Evolutionary conservation across 2,113 vertebrate species (phyloP).

Genomic region (Macrotis lagotis): DNA sequence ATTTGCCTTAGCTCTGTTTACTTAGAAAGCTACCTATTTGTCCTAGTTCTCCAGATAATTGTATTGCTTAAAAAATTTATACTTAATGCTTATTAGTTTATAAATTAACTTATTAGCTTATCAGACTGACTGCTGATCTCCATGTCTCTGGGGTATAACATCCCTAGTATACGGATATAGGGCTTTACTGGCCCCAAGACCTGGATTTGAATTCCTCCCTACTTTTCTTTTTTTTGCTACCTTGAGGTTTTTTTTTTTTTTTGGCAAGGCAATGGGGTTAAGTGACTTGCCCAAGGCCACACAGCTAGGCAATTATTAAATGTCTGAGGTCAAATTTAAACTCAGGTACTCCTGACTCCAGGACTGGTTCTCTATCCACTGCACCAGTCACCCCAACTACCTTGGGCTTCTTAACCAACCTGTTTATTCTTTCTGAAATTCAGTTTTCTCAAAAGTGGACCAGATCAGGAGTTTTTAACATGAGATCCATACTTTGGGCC

Average conservation of each 20-base stretch:
- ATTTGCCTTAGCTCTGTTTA: neutral
- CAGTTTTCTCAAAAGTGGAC: neutral
- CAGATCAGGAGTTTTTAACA: too few relatives aligned
- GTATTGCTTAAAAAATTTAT: neutral
- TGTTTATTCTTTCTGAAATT: neutral
- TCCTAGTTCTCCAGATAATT: neutral
- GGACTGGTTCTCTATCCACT: too few relatives aligned
- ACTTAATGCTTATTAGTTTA: neutral
- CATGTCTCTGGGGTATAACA: neutral
- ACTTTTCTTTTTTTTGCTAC: neutral
- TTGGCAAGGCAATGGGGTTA: too few relatives aligned
- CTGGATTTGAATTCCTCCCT: neutral
- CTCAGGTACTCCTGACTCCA: too few relatives aligned
- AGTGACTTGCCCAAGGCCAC: too few relatives aligned
- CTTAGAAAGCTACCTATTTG: neutral
- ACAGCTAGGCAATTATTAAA: too few relatives aligned
- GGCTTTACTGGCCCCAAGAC: neutral
- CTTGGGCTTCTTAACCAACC: too few relatives aligned
- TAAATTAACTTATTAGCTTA: too few relatives aligned
- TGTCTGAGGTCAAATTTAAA: too few relatives aligned
- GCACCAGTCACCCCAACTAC: too few relatives aligned
- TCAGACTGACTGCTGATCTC: neutral
- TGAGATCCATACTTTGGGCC: too few relatives aligned
- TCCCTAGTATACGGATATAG: neutral
- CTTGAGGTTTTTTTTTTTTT: neutral